Evolutionary conservation across 2,113 vertebrate genomes (phyloP).

Genomic region (Athene cunicularia): DNA sequence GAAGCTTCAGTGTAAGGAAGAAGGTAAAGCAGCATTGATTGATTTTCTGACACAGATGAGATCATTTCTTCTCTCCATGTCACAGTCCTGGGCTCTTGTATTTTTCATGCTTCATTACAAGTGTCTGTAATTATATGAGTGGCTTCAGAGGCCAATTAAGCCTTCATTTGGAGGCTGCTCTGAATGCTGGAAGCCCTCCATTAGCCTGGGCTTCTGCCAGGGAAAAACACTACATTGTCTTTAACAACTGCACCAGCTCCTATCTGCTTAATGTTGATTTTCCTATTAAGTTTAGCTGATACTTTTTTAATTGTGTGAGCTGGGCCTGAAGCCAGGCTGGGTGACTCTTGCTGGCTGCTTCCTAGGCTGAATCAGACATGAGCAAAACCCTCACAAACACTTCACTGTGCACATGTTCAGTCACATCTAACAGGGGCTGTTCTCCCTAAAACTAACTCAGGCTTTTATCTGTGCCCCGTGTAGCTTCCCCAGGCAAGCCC

Average conservation of each 20-base stretch:
- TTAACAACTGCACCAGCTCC: slow-evolving; percentile 51
- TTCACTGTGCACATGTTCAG: background rate
- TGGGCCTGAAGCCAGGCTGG: slow-evolving; percentile 34
- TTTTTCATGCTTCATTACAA: slow-evolving; percentile 69
- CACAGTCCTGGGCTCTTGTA: background rate
- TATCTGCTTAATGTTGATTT: slow-evolving; percentile 70
- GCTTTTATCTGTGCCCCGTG: background rate
- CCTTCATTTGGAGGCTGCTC: slow-evolving; percentile 58
- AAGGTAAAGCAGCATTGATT: background rate
- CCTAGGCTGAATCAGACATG: background rate
- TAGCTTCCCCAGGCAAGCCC: background rate
- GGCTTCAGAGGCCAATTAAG: slow-evolving; percentile 68
- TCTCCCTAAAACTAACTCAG: background rate
- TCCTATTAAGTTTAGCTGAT: slow-evolving; percentile 67
- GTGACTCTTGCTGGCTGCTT: background rate
- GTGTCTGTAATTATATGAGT: slow-evolving; percentile 69
- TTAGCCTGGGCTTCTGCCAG: slow-evolving; percentile 52
- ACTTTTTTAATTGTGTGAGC: slow-evolving; percentile 62
- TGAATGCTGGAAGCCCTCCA: slow-evolving; percentile 40
- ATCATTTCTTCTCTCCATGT: background rate
- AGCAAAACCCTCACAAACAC: background rate
- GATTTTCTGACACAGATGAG: background rate
- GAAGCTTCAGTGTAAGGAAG: background rate
- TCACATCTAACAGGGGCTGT: rapidly evolving
- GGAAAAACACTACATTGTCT: slow-evolving; percentile 49